These are phyloP conservation scores for Chrysomela aeneicollis DNA, from an alignment of 2,888 invertebrate genomes.

Conservation along the genomic window DNA sequence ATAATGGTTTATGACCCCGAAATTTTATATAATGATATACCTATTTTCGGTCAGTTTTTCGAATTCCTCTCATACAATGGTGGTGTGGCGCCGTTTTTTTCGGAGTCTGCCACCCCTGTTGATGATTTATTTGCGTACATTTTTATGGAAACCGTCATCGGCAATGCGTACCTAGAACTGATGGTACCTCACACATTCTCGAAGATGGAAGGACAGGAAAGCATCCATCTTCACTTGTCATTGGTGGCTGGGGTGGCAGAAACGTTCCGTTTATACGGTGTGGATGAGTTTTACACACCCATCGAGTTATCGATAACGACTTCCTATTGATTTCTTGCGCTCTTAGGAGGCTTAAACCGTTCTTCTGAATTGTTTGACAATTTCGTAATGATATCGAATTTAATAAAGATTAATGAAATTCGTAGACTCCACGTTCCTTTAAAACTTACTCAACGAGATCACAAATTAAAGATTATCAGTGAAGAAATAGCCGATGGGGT, in stretches of 20 bases:
- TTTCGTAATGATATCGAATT: no score
- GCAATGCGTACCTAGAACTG: neutral
- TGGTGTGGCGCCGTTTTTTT: slow-evolving; percentile 12
- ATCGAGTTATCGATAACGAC: neutral
- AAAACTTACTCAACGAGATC: no score
- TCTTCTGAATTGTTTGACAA: no score
- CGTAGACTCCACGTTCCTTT: no score
- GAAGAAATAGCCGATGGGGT: no score
- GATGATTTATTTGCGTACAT: slow-evolving; percentile 5
- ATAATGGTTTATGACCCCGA: slow-evolving; percentile 31
- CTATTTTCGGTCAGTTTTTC: slow-evolving; percentile 16
- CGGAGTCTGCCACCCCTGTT: neutral
- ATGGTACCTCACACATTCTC: neutral
- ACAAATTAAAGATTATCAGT: no score
- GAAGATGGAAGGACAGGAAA: neutral
- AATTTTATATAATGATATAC: slow-evolving; percentile 31
- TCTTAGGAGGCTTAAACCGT: no score
- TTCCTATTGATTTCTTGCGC: neutral
- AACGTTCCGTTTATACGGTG: neutral
- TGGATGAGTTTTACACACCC: neutral
- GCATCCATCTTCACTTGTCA: neutral
- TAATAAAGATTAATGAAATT: no score
- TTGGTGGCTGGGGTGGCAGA: neutral
- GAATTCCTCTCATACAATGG: slow-evolving; percentile 6
- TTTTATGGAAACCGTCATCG: slow-evolving; percentile 4